phyloP scores from a whole-genome alignment of 2,113 vertebrate species.

The Helogale parvula region DNA sequence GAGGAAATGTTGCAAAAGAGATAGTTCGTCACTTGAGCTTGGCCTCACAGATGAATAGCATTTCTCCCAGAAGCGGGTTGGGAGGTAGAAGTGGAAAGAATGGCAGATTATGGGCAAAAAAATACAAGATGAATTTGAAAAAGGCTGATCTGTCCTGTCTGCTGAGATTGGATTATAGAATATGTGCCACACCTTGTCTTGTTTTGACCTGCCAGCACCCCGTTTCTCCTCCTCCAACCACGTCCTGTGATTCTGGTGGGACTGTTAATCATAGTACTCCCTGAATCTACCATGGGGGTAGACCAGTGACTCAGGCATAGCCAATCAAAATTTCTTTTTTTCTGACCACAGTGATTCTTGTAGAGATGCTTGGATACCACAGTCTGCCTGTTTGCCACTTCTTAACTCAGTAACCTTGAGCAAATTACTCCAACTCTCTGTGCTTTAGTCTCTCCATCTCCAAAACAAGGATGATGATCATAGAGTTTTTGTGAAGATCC shows the following conservation, averaged over 20 bases:
- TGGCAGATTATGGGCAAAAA: not conserved
- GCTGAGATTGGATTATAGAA: not conserved
- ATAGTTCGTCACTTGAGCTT: not conserved
- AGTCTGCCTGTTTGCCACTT: not conserved
- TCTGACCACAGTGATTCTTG: not conserved
- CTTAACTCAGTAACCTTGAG: not conserved
- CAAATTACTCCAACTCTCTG: not conserved
- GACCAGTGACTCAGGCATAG: not conserved
- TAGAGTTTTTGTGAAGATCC: not conserved
- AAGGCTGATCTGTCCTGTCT: not conserved
- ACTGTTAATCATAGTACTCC: not conserved
- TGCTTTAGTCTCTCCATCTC: not conserved
- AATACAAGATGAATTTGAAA: not conserved
- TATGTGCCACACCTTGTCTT: not conserved
- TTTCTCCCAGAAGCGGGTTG: not conserved
- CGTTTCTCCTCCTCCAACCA: not conserved
- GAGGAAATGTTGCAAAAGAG: not conserved
- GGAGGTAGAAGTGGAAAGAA: not conserved
- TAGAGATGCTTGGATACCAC: not conserved
- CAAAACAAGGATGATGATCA: not conserved
- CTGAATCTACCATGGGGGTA: accelerated
- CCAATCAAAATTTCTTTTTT: not conserved
- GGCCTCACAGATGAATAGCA: not conserved
- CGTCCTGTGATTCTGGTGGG: not conserved
- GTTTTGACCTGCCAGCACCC: not conserved